Evolutionary conservation across 2,797 vertebrate genomes (phyloP).

Genomic region (Scolopax bukidnonensis): DNA sequence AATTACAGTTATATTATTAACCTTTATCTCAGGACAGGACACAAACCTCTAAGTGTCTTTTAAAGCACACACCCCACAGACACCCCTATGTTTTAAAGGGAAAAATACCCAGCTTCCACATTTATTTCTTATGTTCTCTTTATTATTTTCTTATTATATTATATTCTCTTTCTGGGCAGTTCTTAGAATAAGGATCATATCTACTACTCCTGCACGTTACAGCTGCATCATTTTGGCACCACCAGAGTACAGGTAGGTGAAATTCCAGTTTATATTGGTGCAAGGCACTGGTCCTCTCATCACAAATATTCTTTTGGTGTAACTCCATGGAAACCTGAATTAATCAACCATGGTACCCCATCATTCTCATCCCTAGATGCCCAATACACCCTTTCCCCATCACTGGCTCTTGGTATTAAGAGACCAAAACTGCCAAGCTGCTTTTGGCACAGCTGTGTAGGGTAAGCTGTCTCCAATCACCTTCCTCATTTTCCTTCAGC

Average conservation of each 20-base stretch:
- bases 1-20: neutral
- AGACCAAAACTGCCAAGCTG: neutral
- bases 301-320: neutral
- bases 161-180: neutral
- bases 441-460: neutral
- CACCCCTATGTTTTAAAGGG: accelerated
- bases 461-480: neutral
- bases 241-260: neutral
- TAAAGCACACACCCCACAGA: neutral
- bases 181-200: neutral
- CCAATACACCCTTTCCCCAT: neutral
- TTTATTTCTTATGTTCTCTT: neutral
- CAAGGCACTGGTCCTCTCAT: neutral
- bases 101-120: neutral
- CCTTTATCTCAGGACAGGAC: neutral
- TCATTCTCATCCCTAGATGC: neutral
- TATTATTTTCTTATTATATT: no score
- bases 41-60: neutral
- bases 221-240: neutral
- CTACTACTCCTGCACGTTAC: neutral
- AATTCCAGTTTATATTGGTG: neutral
- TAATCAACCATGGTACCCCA: neutral
- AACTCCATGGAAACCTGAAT: neutral
- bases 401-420: neutral
- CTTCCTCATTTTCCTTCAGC: neutral